Evolutionary conservation across 2,113 vertebrate species (phyloP).

Genomic region (human (Homo sapiens)): GRCh38 chr11:88809001-88809500

Average conservation of each 20-base stretch:
- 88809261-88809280: not conserved
- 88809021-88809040: conserved; percentile 20
- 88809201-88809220: not conserved
- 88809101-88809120: conserved; percentile 9
- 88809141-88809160: not conserved
- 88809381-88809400: not conserved
- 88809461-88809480: not conserved
- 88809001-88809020: conserved; percentile 54
- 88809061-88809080: not conserved
- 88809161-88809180: not conserved
- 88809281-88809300: not conserved
- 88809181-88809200: not conserved
- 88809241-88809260: not conserved
- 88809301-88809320: not conserved
- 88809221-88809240: not conserved
- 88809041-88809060: conserved; percentile 13
- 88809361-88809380: not conserved
- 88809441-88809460: not conserved
- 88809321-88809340: not conserved
- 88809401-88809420: not conserved
- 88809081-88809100: not conserved
- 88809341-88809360: not conserved
- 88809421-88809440: not conserved
- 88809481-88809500: not conserved
- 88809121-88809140: conserved; percentile 35